Conservation (phyloP, 2,797 vertebrate species). For the Argya squamiceps region DNA sequence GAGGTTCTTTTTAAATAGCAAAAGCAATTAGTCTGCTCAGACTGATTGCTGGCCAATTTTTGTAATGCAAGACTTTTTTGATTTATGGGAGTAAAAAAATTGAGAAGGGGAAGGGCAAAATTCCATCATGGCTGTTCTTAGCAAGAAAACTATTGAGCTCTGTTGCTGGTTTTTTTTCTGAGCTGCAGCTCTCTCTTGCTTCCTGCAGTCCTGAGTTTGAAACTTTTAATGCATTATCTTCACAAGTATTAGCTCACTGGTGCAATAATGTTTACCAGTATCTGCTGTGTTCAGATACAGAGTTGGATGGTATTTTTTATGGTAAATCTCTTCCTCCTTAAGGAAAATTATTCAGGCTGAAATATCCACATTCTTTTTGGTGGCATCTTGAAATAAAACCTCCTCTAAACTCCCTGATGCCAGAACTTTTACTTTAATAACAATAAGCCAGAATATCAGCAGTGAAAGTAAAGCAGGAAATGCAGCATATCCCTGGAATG, state of each 20-base stretch:
- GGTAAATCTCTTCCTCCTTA: not conserved
- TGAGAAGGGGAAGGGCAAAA: constrained; percentile 12
- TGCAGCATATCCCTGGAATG: not conserved
- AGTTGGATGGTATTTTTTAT: not conserved
- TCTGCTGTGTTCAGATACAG: not conserved
- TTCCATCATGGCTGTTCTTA: not conserved
- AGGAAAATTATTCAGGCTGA: not conserved
- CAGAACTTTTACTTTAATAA: not conserved
- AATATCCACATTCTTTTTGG: not conserved
- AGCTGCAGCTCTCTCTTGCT: not conserved
- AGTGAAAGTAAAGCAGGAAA: not conserved
- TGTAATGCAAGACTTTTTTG: constrained; percentile 39
- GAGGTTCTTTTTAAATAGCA: constrained; percentile 67
- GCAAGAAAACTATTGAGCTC: not conserved
- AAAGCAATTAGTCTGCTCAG: constrained; percentile 70
- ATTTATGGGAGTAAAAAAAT: constrained; percentile 27
- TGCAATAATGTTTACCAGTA: not conserved
- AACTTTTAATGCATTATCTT: constrained; percentile 2
- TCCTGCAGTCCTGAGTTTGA: not conserved
- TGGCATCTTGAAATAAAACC: not conserved
- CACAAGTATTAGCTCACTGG: not conserved
- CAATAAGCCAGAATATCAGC: not conserved
- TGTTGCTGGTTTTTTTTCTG: not conserved
- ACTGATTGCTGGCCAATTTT: constrained; percentile 72
- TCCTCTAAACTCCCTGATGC: not conserved